Percentiles rank a stretch among this genome's conserved stretches.
These are phyloP conservation scores for Temnothorax longispinosus DNA, from an alignment of 1,140 invertebrate genomes.

Conservation along the genomic window DNA sequence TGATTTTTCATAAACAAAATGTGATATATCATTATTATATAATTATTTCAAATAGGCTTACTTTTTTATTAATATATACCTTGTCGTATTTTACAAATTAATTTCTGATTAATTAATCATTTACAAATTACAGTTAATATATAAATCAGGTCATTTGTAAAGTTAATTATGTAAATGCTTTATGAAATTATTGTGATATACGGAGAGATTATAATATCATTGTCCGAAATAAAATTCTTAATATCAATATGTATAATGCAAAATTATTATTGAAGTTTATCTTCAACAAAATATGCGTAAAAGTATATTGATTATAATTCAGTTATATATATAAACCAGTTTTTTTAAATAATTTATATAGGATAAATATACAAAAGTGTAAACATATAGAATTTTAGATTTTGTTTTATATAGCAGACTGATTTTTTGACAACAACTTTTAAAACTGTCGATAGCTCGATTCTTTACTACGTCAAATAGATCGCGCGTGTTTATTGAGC, in stretches of 20 bases:
- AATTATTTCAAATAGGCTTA: background rate
- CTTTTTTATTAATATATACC: background rate
- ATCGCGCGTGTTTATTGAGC: constrained; percentile 15
- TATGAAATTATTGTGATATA: constrained; percentile 25
- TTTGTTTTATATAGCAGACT: background rate
- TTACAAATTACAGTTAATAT: background rate
- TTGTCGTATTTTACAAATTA: background rate
- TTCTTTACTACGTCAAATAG: constrained; percentile 14
- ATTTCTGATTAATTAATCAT: too few species aligned
- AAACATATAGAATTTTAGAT: background rate
- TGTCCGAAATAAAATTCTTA: constrained; percentile 2
- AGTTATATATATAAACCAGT: background rate
- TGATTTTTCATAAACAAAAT: constrained; percentile 14
- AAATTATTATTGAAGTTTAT: constrained; percentile 3
- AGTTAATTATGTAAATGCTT: constrained; percentile 31
- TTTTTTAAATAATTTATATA: background rate
- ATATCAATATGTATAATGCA: background rate
- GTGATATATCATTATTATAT: background rate
- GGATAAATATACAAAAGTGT: background rate
- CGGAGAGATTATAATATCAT: constrained; percentile 7
- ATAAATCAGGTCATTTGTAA: constrained; percentile 23
- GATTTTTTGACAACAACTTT: constrained; percentile 5
- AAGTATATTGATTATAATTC: background rate
- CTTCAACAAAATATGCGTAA: background rate
- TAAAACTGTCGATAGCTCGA: constrained; percentile 2